Evolutionary conservation across 2,113 vertebrate species (phyloP).

Genomic region (Vicugna pacos): DNA sequence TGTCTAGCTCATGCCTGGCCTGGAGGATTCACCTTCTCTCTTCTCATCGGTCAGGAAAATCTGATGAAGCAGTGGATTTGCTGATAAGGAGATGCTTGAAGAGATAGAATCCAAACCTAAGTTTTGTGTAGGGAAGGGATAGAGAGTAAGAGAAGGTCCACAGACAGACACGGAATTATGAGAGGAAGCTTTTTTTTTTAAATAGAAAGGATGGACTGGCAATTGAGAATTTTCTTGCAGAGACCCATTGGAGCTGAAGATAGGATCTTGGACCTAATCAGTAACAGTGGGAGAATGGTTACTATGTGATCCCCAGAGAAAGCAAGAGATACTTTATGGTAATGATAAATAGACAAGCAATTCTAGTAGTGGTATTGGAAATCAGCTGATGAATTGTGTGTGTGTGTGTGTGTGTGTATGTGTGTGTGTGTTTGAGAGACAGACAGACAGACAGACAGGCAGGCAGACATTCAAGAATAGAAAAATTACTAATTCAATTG

Average conservation of each 20-base stretch:
- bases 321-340: background rate
- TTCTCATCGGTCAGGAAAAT: background rate
- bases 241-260: background rate
- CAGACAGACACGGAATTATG: background rate
- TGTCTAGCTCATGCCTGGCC: background rate
- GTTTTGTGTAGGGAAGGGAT: background rate
- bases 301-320: background rate
- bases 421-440: background rate
- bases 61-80: background rate
- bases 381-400: background rate
- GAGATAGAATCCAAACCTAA: background rate
- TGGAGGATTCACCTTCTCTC: background rate
- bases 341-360: background rate
- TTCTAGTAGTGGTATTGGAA: background rate
- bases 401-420: background rate
- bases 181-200: background rate
- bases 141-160: background rate
- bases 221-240: background rate
- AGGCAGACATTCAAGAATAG: background rate
- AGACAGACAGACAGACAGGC: background rate
- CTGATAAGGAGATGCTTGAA: background rate
- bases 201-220: background rate
- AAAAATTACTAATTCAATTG: background rate
- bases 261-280: background rate
- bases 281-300: background rate